A percentile compares a stretch with the other conserved stretches of the same genome.
Evolutionary conservation across 1,140 invertebrate genomes (phyloP).

Genomic region (Pseudoatta argentina): DNA sequence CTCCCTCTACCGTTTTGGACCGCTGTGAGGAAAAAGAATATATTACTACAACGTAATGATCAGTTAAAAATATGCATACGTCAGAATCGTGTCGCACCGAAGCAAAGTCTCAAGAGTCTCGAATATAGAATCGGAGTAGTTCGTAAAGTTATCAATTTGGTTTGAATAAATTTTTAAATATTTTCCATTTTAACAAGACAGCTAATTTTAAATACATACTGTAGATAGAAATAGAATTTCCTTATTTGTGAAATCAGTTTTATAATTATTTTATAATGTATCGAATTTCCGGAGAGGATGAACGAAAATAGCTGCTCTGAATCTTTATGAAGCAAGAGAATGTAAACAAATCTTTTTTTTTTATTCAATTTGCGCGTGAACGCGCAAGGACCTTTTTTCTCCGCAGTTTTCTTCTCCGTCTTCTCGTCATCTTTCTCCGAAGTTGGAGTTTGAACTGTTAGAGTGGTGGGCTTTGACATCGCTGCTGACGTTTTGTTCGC

Average conservation of each 20-base stretch:
- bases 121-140: not conserved
- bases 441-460: slow-evolving; percentile 40
- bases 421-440: slow-evolving; percentile 21
- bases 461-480: slow-evolving; percentile 43
- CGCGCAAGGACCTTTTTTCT: slow-evolving; percentile 45
- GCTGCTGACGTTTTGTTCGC: not conserved
- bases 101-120: slow-evolving; percentile 69
- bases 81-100: slow-evolving; percentile 11
- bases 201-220: not conserved
- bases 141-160: not conserved
- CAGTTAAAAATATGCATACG: not conserved
- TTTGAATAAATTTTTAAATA: not conserved
- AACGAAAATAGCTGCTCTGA: not conserved
- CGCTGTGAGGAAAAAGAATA: slow-evolving; percentile 87
- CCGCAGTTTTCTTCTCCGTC: slow-evolving; percentile 20
- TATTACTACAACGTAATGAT: not conserved
- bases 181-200: not conserved
- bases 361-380: not conserved
- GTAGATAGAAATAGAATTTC: not conserved
- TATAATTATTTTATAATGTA: not conserved
- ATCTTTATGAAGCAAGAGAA: not conserved
- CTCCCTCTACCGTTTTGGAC: slow-evolving; percentile 93
- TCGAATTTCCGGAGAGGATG: not conserved
- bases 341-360: not conserved
- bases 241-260: slow-evolving; percentile 5